Evolutionary conservation across 2,888 invertebrate genomes (phyloP), one percentile per base, ranked within the genome.

Genomic region (Acanthopleura granulata): DNA sequence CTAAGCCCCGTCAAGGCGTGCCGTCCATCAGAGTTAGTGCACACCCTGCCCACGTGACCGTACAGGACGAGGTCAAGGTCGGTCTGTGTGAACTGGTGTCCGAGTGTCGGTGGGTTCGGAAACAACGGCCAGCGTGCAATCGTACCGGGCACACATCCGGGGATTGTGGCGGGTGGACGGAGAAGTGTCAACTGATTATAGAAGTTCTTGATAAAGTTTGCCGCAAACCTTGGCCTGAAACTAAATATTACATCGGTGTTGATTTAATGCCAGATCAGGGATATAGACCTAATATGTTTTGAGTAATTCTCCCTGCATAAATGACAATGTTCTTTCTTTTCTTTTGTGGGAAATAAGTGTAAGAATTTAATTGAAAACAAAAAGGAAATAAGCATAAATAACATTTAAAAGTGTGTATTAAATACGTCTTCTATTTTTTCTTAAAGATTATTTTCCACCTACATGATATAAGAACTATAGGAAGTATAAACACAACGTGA

Each of bases 141-240:
- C n/a, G 18, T 57, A n/a, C 57, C 57, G n/a, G 18, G 57, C 57
- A 57, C 18, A 22, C 57, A 57, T 57, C 57, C 57, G 18, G 18
- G 57, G 6, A 57, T 12, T n/a, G 57, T 12, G 22, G 22, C 57
- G 22, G 51, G 51, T 15, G 14, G 14, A 15, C 51, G 51, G 18
- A 57, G 57, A 18, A 57, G 57, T 57, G 57, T 57, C 22, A 57
- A 12, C 57, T 57, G 57, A 12, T 57, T 57, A 12, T 57, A 57
- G 22, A 57, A 57, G 12, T 57, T 57, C 57, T 57, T 57, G 57
- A 57, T 57, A 12, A 57, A 57, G 12, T 57, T 57, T 3, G 57
- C 57, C 18, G n/a, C 57, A 57, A 57, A 57, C 22, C 57, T 57
- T 57, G 57, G 57, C 22, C 57, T 57, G 22, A 57, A 57, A 57